A percentile compares a stretch with the other conserved stretches of the same genome.
phyloP scores from a whole-genome alignment of 2,888 invertebrate genomes.

The Tridacna crocea region DNA sequence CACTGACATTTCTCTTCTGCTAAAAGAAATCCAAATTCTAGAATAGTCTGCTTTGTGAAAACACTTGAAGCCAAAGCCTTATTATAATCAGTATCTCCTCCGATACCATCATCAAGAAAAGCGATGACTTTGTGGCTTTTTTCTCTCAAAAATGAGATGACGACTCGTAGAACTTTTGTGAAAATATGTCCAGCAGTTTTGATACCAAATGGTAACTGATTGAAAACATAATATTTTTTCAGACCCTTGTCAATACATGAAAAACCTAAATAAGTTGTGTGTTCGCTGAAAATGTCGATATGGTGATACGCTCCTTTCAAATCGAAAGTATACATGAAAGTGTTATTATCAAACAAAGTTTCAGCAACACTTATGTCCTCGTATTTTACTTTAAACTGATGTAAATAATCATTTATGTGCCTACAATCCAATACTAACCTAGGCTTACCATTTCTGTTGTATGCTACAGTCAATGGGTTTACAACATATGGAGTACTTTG shows the following conservation, averaged over 20 bases:
- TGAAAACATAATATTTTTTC: background rate
- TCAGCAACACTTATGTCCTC: background rate
- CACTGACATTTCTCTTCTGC: conserved; percentile 14
- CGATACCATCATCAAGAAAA: conserved; percentile 1
- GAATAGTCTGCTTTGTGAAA: background rate
- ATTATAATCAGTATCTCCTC: background rate
- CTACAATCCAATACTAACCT: conserved; percentile 48
- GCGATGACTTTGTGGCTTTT: background rate
- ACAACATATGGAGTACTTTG: conserved; percentile 34
- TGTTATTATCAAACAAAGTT: background rate
- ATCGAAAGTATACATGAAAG: conserved; percentile 1
- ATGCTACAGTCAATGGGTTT: conserved; percentile 56
- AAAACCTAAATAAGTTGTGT: conserved; percentile 6
- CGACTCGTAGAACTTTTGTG: background rate
- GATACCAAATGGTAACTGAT: background rate
- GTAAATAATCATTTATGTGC: conserved; percentile 42
- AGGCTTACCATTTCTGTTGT: conserved; percentile 39
- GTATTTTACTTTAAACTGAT: conserved; percentile 8
- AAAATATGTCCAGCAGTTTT: conserved; percentile 9
- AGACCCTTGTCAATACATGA: background rate
- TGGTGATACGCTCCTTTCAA: conserved; percentile 3
- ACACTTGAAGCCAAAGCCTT: background rate
- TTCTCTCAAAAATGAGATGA: background rate
- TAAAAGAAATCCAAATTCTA: conserved; percentile 8
- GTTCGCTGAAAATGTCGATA: background rate